Percentiles rank a stretch among this genome's conserved stretches.
Evolutionary conservation across 2,797 vertebrate genomes (phyloP).

Genomic region (Enteromius unitaeniatus): DNA sequence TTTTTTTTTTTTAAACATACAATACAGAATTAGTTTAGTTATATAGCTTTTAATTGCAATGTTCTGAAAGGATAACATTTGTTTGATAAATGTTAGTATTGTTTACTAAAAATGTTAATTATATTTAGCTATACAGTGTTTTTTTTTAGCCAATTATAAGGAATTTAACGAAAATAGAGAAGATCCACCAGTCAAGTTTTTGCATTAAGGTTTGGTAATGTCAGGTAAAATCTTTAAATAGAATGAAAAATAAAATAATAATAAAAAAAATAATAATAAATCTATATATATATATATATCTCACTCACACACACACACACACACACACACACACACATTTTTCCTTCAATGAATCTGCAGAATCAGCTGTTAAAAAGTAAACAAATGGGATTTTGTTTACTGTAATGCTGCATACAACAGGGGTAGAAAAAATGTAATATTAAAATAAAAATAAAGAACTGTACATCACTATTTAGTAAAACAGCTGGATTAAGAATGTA

Average conservation of each 20-base stretch:
- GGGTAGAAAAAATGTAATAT: slow-evolving; percentile 1
- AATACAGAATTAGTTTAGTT: too few relatives aligned
- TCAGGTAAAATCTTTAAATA: background rate
- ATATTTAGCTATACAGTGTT: background rate
- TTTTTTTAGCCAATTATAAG: background rate
- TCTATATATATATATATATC: too few relatives aligned
- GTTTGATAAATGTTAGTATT: background rate
- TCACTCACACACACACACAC: too few relatives aligned
- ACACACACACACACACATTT: too few relatives aligned
- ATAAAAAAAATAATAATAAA: too few relatives aligned
- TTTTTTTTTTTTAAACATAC: too few relatives aligned
- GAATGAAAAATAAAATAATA: too few relatives aligned
- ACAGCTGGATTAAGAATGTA: slow-evolving; percentile 23
- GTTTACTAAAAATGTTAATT: background rate
- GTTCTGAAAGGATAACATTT: background rate
- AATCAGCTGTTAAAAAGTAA: background rate
- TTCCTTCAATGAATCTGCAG: background rate
- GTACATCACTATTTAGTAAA: slow-evolving; percentile 25
- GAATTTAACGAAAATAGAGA: background rate
- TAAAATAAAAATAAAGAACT: background rate
- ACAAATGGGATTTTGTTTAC: background rate
- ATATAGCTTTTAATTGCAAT: background rate
- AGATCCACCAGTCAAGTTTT: background rate
- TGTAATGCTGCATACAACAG: background rate
- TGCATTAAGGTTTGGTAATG: background rate